Percentiles rank a stretch among this genome's conserved stretches.
phyloP scores from a whole-genome alignment of 2,888 invertebrate species.

The Leucoptera coffeella region DNA sequence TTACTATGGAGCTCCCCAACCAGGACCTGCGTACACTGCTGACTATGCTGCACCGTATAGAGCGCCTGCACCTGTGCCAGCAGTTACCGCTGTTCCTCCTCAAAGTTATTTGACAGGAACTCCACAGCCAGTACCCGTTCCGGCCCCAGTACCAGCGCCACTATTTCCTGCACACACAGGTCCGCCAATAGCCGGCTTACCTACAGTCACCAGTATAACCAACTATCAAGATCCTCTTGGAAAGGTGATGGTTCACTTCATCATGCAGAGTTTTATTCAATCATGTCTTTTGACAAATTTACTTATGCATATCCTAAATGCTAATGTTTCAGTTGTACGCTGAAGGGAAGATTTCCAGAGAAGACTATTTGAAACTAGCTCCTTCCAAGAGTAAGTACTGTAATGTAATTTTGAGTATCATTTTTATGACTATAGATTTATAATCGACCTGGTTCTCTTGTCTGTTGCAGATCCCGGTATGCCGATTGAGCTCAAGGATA shows the following conservation, averaged over 20 bases:
- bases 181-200: slow-evolving; percentile 6
- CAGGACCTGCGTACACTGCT: slow-evolving; percentile 12
- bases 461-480: neutral
- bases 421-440: too few species aligned
- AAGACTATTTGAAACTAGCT: slow-evolving; percentile 37
- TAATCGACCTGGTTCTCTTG: slow-evolving; percentile 1
- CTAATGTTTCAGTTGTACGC: slow-evolving; percentile 38
- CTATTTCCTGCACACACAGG: slow-evolving; percentile 12
- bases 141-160: slow-evolving; percentile 8
- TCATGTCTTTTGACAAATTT: too few species aligned
- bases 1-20: slow-evolving; percentile 3
- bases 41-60: slow-evolving; percentile 10
- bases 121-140: slow-evolving; percentile 9
- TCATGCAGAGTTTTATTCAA: too few species aligned
- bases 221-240: too few species aligned
- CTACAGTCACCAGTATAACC: slow-evolving; percentile 7
- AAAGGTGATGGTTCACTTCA: too few species aligned
- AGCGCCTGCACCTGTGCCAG: slow-evolving; percentile 4
- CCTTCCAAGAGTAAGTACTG: slow-evolving; percentile 33
- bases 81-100: too few species aligned
- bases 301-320: too few species aligned
- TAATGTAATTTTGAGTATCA: too few species aligned
- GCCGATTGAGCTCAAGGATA: slow-evolving; percentile 4
- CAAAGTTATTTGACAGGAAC: too few species aligned
- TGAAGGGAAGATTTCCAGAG: slow-evolving; percentile 38